These are phyloP conservation scores for Sterna hirundo DNA, from an alignment of 2,113 vertebrate genomes.

Conservation along the genomic window DNA sequence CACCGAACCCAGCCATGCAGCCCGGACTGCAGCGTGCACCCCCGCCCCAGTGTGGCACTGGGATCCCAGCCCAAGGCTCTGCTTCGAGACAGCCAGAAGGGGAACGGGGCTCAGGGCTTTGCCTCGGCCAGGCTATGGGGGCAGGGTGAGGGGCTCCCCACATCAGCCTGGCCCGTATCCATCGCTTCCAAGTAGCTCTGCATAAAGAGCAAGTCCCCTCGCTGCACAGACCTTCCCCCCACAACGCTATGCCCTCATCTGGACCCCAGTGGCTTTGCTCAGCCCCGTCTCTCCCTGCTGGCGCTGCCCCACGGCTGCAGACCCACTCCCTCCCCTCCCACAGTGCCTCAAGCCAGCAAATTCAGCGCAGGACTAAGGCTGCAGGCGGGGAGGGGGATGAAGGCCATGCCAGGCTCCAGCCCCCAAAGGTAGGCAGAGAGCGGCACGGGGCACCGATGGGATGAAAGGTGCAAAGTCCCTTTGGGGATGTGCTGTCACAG, in stretches of 20 bases:
- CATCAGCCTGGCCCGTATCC: background rate
- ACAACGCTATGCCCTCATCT: background rate
- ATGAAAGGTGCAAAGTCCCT: slow-evolving; percentile 24
- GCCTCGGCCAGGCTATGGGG: background rate
- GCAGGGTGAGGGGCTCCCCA: background rate
- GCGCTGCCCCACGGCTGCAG: background rate
- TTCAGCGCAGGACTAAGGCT: background rate
- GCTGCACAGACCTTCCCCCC: background rate
- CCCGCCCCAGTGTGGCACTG: background rate
- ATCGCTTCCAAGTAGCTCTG: background rate
- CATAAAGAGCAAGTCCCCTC: background rate
- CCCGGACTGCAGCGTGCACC: background rate
- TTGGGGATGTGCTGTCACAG: background rate
- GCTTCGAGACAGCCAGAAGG: slow-evolving; percentile 22
- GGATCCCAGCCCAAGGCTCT: background rate
- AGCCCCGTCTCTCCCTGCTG: slow-evolving; percentile 3
- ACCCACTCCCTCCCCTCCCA: background rate
- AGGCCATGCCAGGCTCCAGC: background rate
- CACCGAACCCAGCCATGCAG: background rate
- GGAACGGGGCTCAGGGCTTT: background rate
- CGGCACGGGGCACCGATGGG: background rate
- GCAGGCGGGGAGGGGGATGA: background rate
- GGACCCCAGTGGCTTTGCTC: background rate
- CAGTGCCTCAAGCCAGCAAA: slow-evolving; percentile 27
- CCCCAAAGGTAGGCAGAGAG: background rate